phyloP scores from a whole-genome alignment of 2,113 vertebrate species.

The Rattus rattus region DNA sequence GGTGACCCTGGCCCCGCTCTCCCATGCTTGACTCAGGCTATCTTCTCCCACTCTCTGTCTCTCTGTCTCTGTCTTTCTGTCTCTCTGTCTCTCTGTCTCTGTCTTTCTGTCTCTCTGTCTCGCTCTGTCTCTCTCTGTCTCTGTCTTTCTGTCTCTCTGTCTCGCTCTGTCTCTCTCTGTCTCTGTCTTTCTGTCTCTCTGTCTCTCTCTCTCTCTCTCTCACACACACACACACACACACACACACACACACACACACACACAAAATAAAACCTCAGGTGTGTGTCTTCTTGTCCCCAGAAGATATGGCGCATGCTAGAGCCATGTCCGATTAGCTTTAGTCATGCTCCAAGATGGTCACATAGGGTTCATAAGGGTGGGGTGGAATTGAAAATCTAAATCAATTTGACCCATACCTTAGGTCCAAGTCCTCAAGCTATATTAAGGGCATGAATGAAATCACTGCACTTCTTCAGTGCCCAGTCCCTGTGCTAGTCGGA shows the following conservation, averaged over 20 bases:
- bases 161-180: background rate
- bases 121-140: too few relatives aligned
- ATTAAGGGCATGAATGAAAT: background rate
- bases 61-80: too few relatives aligned
- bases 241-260: background rate
- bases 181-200: background rate
- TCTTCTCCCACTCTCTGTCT: background rate
- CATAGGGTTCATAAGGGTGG: background rate
- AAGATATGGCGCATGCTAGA: too few relatives aligned
- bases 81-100: background rate
- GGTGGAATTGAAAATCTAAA: slow-evolving; percentile 41
- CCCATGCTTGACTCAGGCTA: background rate
- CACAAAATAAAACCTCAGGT: background rate
- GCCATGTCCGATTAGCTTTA: too few relatives aligned
- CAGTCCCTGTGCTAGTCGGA: background rate
- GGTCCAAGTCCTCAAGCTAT: background rate
- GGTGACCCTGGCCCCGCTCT: background rate
- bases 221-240: background rate
- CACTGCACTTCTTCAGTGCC: background rate
- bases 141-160: background rate
- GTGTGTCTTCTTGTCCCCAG: background rate
- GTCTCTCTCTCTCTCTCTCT: background rate
- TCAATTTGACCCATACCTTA: slow-evolving; percentile 26
- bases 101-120: background rate
- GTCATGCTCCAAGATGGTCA: background rate